Evolutionary conservation across 2,888 invertebrate species (phyloP), one percentile per base, ranked within the genome.

Genomic region (Cheilosia urbana): DNA sequence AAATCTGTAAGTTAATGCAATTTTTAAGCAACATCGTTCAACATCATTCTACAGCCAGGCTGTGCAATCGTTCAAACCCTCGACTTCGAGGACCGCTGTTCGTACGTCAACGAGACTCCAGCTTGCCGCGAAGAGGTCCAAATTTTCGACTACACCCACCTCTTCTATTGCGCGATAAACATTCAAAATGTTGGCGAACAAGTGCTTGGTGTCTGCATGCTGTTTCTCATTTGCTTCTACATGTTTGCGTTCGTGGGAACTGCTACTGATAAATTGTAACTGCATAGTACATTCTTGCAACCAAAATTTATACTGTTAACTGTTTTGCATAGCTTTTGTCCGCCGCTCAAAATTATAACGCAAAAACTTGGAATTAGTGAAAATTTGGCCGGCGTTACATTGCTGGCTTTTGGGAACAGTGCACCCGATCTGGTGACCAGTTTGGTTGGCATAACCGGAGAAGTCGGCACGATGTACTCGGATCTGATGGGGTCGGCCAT

Each of bases 371-470:
- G 90, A 30, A 89, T 94, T 60, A 94, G 93, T 71, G 93, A 94
- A 87, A 93, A 92, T 88, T 92, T 94, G 40, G 94, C 94, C 9
- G 95, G 95, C 3, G 95, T 95, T 9, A 95, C 95, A n/a, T 93
- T 95, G 87, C 90, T 96, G 88, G 95, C 95, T 0, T 94, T 95
- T 89, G 95, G 95, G 21, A 96, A 96, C 89, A 95, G 95, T 51
- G 94, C 95, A 0, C 95, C 95, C 4, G 95, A 96, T 90, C 93
- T 96, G 68, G 95, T 95, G 89, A 94, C 95, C 13, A 93, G 94
- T 15, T 90, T 95, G 21, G 94, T 89, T 1, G 78, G 88, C 1
- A 93, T 88, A 0, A 34, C 93, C 7, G 92, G 93, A 30, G 91
- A 89, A 4, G 90, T 91, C 37, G 90, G 90, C 27, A 90, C 92